Evolutionary conservation across 23 tunicate genomes (phyloP).

Genomic region (Ascidia mentula): DNA sequence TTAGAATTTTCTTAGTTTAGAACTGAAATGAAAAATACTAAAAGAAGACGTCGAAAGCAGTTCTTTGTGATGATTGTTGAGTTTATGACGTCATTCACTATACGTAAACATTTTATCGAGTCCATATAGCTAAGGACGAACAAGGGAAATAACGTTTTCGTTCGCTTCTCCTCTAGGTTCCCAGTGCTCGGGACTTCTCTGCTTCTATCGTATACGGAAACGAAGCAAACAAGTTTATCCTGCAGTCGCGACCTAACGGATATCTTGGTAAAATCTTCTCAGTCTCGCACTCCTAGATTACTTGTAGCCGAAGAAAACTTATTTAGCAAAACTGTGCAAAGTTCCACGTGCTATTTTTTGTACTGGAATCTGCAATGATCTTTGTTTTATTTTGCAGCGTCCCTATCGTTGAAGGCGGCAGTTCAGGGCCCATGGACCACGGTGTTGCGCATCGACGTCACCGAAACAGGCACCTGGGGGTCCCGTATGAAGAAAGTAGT

Average conservation of each 20-base stretch:
- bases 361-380: too few species aligned
- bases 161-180: background rate
- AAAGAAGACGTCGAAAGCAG: background rate
- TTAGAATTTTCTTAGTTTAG: too few species aligned
- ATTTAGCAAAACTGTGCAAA: too few species aligned
- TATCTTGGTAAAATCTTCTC: too few species aligned
- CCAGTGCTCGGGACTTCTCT: background rate
- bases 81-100: too few species aligned
- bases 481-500: constrained; percentile 20
- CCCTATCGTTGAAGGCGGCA: constrained; percentile 24
- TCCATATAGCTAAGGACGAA: background rate
- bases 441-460: constrained; percentile 28
- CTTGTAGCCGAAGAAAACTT: too few species aligned
- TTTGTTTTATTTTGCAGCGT: constrained; percentile 38
- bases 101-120: too few species aligned
- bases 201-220: constrained; percentile 17
- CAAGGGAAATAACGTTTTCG: background rate
- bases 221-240: constrained; percentile 11
- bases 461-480: constrained; percentile 2
- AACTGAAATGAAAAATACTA: too few species aligned
- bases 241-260: too few species aligned
- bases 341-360: too few species aligned
- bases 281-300: too few species aligned
- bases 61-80: too few species aligned
- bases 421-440: constrained; percentile 63